A percentile compares a stretch with the other conserved stretches of the same genome.
Conservation (phyloP, 1,140 invertebrate species). For the Reticulitermes speratus region DNA sequence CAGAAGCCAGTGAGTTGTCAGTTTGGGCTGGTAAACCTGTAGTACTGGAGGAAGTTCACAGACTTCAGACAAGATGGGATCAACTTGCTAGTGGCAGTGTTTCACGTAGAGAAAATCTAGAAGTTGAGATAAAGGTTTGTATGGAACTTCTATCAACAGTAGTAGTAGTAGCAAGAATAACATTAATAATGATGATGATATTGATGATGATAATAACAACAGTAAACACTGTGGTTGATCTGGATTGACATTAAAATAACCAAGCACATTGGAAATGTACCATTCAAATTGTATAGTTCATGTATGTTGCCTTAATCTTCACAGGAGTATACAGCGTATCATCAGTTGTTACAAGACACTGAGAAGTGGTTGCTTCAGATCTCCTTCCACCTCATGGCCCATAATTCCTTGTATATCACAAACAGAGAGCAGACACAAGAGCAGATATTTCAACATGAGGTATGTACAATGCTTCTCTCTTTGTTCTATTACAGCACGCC, state of each 20-base stretch:
- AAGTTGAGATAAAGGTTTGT: constrained; percentile 39
- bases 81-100: constrained; percentile 60
- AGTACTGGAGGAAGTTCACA: constrained; percentile 61
- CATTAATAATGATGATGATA: no score
- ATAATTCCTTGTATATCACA: constrained; percentile 90
- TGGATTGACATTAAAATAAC: no score
- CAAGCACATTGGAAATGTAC: no score
- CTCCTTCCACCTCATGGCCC: constrained; percentile 93
- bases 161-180: no score
- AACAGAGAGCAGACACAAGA: constrained; percentile 88
- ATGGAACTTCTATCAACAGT: background rate
- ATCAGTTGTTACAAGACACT: constrained; percentile 85
- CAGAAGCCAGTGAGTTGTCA: constrained; percentile 70
- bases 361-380: constrained; percentile 95
- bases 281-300: background rate
- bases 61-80: constrained; percentile 65
- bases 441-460: constrained; percentile 84
- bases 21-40: constrained; percentile 64
- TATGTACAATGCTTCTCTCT: constrained; percentile 37
- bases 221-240: no score
- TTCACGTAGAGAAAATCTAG: constrained; percentile 50
- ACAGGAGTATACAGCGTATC: constrained; percentile 69
- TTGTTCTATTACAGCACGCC: background rate
- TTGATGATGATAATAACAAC: no score
- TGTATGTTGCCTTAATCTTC: background rate